Base-by-base conservation (phyloP, 2,888 invertebrate species). In the Choreutis nemorana region DNA sequence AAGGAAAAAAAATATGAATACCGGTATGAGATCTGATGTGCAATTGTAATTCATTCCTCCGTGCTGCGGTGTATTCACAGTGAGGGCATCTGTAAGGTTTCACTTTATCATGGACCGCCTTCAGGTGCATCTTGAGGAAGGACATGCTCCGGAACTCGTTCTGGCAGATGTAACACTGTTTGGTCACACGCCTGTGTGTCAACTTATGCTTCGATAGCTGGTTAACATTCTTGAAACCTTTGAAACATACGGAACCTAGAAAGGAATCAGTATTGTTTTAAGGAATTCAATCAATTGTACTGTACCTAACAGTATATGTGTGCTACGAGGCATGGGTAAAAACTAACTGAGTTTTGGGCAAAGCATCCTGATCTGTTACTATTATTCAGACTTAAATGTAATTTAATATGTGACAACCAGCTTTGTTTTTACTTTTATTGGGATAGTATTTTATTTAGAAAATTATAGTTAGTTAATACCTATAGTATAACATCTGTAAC, bases 141-240 rank as follows among this genome's bases (percentile, higher is more conserved):
- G 81, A 55, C 22, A 70, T 65, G 39, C 81, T 83, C 4, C 70
- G 64, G 50, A 87, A 86, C 33, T 66, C 65, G 12, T 83, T 67
- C 11, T 79, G 71, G 55, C 89, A 89, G 9, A 83, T 63, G 1
- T 82, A 68, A 49, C 89, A 90, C 13, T 56, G 50, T 0, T 38
- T 36, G 1, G 57, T 52, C 20, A 45, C 50, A 13, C 51, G 47
- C 26, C 83, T 83, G 56, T 88, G 88, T 12, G 81, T 79, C 5
- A 83, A 60, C 34, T 85, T 84, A 61, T 94, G 94, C 50, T 91
- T 91, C 22, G 87, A 81, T 30, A 92, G 65, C 53, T 93, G 92
- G 54, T 87, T 89, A 4, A 81, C 78, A 45, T 89, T 92, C 59
- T 92, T 92, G 60, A 93, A 94, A 0, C 79, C 81, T 57, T 91